Conservation (phyloP, 1,140 invertebrate genomes). For the Eubasilissa regina region DNA sequence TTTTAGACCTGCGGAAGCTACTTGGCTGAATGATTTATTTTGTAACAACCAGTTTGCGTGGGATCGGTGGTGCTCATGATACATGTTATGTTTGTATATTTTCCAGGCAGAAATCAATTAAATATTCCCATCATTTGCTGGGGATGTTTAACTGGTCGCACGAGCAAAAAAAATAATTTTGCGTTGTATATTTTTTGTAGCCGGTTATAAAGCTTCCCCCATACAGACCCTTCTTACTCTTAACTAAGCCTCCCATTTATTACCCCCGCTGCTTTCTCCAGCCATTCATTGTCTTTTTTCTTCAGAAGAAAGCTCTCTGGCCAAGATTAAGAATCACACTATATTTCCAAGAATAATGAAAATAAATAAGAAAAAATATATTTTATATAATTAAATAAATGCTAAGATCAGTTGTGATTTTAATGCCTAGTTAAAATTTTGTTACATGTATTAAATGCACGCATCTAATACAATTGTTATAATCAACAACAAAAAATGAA, state of each 20-base stretch:
- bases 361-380: no score
- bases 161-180: neutral
- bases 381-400: no score
- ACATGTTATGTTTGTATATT: neutral
- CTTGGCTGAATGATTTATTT: no score
- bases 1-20: no score
- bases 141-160: neutral
- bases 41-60: no score
- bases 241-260: slow-evolving; percentile 5
- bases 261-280: neutral
- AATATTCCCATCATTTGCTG: neutral
- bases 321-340: neutral
- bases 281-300: neutral
- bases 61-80: no score
- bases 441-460: no score
- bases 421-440: no score
- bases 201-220: neutral
- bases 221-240: neutral
- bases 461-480: no score
- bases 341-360: neutral
- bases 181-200: slow-evolving; percentile 5
- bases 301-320: neutral
- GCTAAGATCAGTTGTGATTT: no score
- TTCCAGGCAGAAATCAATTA: neutral
- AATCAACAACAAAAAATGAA: no score